A percentile compares a stretch with the other conserved stretches of the same genome.
Evolutionary conservation across 2,113 vertebrate species (phyloP).

Genomic region (Triplophysa siluroides): DNA sequence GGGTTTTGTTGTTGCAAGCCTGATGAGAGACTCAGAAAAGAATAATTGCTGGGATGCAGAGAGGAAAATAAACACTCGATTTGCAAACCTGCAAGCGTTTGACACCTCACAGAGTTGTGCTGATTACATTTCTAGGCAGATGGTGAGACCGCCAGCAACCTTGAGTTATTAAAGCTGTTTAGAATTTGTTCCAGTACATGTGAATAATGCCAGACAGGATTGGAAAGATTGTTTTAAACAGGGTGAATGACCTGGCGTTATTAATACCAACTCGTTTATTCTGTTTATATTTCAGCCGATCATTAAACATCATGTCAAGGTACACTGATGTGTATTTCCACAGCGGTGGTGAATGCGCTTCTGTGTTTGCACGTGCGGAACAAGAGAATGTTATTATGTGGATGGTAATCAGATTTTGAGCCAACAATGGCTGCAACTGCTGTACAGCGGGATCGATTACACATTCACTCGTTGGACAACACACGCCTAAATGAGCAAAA

Average conservation of each 20-base stretch:
- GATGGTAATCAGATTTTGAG: conserved; percentile 14
- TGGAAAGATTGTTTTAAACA: neutral
- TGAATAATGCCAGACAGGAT: neutral
- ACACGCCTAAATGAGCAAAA: neutral
- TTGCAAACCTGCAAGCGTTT: conserved; percentile 11
- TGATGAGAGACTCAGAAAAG: neutral
- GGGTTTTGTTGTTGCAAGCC: neutral
- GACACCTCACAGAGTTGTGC: conserved; percentile 17
- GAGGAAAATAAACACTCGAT: neutral
- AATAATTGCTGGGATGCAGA: conserved; percentile 6
- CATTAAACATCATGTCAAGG: conserved; percentile 9
- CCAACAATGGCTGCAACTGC: conserved; percentile 9
- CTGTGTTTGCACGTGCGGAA: neutral
- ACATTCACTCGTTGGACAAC: neutral
- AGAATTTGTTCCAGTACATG: neutral
- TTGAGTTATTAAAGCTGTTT: conserved; percentile 5
- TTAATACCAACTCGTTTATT: conserved; percentile 23
- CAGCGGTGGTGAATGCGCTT: neutral
- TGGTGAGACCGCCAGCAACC: neutral
- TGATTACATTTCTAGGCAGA: conserved; percentile 10
- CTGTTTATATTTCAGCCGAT: neutral
- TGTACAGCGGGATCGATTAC: neutral
- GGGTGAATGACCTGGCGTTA: neutral
- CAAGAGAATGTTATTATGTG: neutral
- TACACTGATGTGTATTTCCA: conserved; percentile 1